Base-by-base conservation (phyloP, 2,797 vertebrate species). In the Syngnathus acus region DNA sequence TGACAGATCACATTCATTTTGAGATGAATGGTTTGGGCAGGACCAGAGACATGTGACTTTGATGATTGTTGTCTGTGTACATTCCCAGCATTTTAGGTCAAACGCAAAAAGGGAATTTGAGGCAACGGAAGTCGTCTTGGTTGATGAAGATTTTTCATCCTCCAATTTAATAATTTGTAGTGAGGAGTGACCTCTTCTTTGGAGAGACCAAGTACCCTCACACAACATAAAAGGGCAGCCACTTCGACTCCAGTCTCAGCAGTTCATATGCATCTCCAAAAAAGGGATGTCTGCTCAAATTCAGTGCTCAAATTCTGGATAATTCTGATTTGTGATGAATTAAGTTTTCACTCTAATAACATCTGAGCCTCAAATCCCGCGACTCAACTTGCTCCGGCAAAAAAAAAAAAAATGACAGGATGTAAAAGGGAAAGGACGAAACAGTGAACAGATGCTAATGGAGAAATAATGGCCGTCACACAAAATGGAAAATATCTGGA, bases 291-390 rank as follows among this genome's bases (percentile, higher is more conserved):
- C 32, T 32, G 32, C 32, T 32, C 32, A 32, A 32, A 32, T 32
- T 32, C 32, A 32, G 32, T 32, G 32, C 32, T 32, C 32, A 32
- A 32, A 32, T 32, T 32, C 54, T 69, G 42, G 14, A 60, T 71
- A 70, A 79, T 70, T 83, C 76, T 76, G 78, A 42, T 42, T 43
- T 43, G 9, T 47, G 71, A 61, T 74, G 74, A 68, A 72, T 60
- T 43, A 4, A 13, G 68, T 69, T 70, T 81, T 73, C 38, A 32
- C 67, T 82, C 67, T 77, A 77, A 85, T 83, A 72, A 75, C 61
- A 72, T 71, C 62, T 76, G 73, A 84, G 77, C 69, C 69, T 69
- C 32, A 79, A 84, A 84, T 81, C 70, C 66, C 16, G 9, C 17
- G 26, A 2, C 65, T 62, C 68, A 17, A 42, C 42, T 23, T 75